Percentiles rank a stretch among this genome's conserved stretches.
phyloP scores from a whole-genome alignment of 2,797 vertebrate genomes.

The Psittacula echo region DNA sequence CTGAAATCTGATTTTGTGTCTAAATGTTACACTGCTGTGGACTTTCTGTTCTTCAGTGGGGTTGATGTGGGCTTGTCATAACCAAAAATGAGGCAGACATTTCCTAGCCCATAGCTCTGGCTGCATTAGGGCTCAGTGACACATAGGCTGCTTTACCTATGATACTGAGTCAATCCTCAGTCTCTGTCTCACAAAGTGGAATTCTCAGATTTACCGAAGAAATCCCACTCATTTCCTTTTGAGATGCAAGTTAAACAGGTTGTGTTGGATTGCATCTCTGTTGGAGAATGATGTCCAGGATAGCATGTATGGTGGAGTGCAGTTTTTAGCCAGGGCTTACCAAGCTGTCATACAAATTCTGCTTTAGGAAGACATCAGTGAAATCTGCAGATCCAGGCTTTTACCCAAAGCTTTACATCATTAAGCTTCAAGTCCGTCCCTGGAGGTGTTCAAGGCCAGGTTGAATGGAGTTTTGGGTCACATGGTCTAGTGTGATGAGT shows the following conservation, averaged over 20 bases:
- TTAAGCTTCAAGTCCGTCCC: neutral
- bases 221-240: accelerated
- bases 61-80: neutral
- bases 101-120: neutral
- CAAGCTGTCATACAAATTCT: neutral
- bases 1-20: neutral
- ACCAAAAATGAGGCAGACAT: neutral
- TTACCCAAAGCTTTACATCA: neutral
- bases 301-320: accelerated
- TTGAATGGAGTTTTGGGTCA: neutral
- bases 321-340: neutral
- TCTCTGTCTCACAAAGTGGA: neutral
- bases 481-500: neutral
- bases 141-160: neutral
- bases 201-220: neutral
- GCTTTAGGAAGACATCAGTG: neutral
- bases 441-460: neutral
- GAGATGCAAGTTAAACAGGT: accelerated
- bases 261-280: neutral
- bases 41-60: neutral
- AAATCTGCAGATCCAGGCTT: neutral
- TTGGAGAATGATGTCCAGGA: neutral
- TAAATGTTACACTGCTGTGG: neutral
- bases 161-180: neutral
- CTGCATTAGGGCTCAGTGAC: neutral